Percentiles rank a stretch among this genome's conserved stretches.
Evolutionary conservation across 2,113 vertebrate genomes (phyloP).

Genomic region (Tachuris rubrigastra): DNA sequence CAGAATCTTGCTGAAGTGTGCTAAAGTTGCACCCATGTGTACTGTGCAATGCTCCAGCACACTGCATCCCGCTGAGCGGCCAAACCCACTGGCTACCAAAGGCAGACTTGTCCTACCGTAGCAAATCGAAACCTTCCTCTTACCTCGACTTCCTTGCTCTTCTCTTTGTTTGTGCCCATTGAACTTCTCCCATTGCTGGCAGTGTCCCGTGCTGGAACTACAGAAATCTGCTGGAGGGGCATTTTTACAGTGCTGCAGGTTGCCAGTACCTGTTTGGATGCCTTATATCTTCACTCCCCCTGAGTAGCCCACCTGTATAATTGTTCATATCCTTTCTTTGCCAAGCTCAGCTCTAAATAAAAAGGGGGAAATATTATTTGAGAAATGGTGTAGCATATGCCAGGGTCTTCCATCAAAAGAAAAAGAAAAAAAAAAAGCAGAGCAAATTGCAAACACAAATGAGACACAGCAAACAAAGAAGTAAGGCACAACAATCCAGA

Average conservation of each 20-base stretch:
- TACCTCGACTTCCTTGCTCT: constrained; percentile 86
- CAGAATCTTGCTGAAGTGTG: background rate
- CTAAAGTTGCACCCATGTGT: background rate
- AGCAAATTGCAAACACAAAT: background rate
- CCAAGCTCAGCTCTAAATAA: constrained; percentile 74
- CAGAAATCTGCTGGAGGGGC: constrained; percentile 91
- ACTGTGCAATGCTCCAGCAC: background rate
- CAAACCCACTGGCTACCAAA: background rate
- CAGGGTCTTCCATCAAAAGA: constrained; percentile 19
- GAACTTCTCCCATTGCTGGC: constrained; percentile 81
- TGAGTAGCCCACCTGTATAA: constrained; percentile 74
- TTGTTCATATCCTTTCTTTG: constrained; percentile 79
- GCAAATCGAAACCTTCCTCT: constrained; percentile 64
- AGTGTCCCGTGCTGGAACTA: constrained; percentile 85
- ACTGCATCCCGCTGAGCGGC: background rate
- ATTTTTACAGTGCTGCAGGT: constrained; percentile 77
- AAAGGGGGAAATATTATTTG: constrained; percentile 70
- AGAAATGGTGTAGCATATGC: constrained; percentile 47
- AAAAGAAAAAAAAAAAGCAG: constrained; percentile 13
- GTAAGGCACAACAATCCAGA: constrained; percentile 38
- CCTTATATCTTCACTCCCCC: constrained; percentile 73
- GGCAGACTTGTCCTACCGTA: background rate
- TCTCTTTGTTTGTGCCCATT: constrained; percentile 85
- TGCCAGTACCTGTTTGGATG: constrained; percentile 71
- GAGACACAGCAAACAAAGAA: background rate